Evolutionary conservation across 2,113 vertebrate genomes (phyloP).

Genomic region (Colinus virginianus): DNA sequence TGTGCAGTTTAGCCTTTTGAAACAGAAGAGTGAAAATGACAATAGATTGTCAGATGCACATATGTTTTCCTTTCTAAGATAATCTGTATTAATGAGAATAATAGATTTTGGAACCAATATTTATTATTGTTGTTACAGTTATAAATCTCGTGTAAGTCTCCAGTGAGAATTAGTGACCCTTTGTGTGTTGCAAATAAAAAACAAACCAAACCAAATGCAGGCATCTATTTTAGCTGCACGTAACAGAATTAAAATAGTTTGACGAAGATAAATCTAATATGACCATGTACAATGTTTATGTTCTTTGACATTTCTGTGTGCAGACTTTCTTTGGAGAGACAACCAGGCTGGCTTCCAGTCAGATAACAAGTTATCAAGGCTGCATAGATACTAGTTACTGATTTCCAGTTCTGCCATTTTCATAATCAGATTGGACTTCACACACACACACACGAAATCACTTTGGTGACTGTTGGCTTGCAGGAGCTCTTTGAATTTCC

Average conservation of each 20-base stretch:
- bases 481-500: conserved; percentile 59
- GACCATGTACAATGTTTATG: not conserved
- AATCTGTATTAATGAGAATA: not conserved
- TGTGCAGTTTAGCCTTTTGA: not conserved
- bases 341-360: conserved; percentile 57
- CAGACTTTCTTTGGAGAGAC: conserved; percentile 31
- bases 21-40: not conserved
- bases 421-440: conserved; percentile 69
- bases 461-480: conserved; percentile 48
- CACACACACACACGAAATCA: conserved; percentile 49
- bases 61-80: not conserved
- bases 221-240: not conserved
- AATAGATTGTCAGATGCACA: not conserved
- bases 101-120: not conserved
- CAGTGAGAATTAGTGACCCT: not conserved
- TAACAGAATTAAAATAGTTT: not conserved
- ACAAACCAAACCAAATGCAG: not conserved
- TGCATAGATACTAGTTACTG: conserved; percentile 51
- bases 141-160: not conserved
- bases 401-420: conserved; percentile 58
- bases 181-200: not conserved
- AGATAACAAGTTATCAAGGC: conserved; percentile 55
- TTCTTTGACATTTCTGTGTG: conserved; percentile 49
- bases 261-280: conserved; percentile 17
- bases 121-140: not conserved